These are phyloP conservation scores for Phortica magna DNA, from an alignment of 2,888 invertebrate genomes.

Conservation along the genomic window DNA sequence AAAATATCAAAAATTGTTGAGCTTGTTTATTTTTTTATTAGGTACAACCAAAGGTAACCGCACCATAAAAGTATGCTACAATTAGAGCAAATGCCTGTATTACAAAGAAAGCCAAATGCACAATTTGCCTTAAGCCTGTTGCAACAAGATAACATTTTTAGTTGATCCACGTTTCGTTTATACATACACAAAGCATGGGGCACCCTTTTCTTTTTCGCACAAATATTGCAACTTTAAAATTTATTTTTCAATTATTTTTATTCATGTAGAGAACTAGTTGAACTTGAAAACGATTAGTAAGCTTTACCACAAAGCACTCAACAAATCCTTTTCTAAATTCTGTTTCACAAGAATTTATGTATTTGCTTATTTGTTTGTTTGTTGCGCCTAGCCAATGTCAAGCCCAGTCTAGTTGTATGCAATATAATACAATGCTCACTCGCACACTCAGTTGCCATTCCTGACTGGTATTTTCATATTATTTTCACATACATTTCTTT, in stretches of 20 bases:
- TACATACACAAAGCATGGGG: no score
- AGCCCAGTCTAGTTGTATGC: conserved; percentile 7
- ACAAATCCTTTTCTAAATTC: conserved; percentile 6
- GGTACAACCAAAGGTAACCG: no score
- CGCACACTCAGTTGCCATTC: background rate
- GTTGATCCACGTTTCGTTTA: no score
- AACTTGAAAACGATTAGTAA: background rate
- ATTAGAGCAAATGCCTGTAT: no score
- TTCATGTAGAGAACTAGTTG: background rate
- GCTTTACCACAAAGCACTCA: background rate
- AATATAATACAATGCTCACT: background rate
- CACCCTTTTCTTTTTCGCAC: background rate
- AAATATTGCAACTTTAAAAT: background rate
- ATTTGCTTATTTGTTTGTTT: conserved; percentile 66
- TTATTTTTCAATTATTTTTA: background rate
- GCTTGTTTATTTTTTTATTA: no score
- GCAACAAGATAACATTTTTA: no score
- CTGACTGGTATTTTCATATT: conserved; percentile 55
- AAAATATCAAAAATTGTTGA: no score
- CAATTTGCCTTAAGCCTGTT: no score
- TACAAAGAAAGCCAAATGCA: no score
- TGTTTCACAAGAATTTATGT: conserved; percentile 60
- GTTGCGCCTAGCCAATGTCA: background rate
- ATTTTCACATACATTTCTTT: conserved; percentile 62
- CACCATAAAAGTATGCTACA: no score